phyloP scores from a whole-genome alignment of 2,797 vertebrate species.

The Gallinago stenura region DNA sequence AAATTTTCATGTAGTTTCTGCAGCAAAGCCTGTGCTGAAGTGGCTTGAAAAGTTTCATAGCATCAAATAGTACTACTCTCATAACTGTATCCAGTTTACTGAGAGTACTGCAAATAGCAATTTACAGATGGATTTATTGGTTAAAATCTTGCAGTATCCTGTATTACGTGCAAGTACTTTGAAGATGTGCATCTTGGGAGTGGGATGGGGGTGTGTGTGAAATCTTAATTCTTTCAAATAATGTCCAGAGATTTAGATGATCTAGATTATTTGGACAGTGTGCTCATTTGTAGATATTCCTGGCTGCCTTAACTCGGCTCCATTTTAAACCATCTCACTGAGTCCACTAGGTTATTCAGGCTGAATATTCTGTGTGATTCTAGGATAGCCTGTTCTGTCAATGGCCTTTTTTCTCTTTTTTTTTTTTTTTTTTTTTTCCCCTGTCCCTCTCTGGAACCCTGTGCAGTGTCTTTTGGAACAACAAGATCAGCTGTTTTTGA shows the following conservation, averaged over 20 bases:
- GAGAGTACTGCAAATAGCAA: background rate
- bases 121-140: background rate
- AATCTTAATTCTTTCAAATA: background rate
- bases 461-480: conserved; percentile 33
- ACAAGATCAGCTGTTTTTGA: conserved; percentile 34
- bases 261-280: background rate
- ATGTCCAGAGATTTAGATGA: background rate
- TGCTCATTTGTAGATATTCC: background rate
- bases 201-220: background rate
- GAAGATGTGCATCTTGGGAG: background rate
- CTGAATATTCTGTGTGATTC: background rate
- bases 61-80: background rate
- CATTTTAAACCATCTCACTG: background rate
- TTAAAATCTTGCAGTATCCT: background rate
- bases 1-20: background rate
- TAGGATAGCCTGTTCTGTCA: background rate
- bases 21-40: background rate
- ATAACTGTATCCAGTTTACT: background rate
- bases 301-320: background rate
- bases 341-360: background rate
- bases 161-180: background rate
- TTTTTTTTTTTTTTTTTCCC: accelerated
- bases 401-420: background rate
- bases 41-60: background rate
- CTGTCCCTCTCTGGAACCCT: background rate